phyloP scores from a whole-genome alignment of 2,113 vertebrate genomes.

The Siniperca chuatsi region DNA sequence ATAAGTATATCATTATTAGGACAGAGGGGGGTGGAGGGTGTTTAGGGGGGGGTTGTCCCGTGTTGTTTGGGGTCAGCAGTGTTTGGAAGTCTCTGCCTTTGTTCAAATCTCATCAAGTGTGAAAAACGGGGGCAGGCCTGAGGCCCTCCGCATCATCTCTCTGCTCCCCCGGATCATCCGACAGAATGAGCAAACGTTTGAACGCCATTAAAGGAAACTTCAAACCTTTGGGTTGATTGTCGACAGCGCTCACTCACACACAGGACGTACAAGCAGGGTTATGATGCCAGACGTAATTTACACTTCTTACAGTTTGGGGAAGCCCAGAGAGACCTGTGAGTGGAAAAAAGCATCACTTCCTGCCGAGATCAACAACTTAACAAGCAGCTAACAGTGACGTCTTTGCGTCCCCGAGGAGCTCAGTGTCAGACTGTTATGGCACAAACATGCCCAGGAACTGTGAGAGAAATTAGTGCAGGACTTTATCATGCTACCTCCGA shows the following conservation, averaged over 20 bases:
- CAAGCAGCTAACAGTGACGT: not conserved
- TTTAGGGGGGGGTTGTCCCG: not conserved
- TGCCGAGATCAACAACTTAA: conserved; percentile 12
- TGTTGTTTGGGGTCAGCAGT: conserved; percentile 75
- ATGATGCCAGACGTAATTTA: conserved; percentile 3
- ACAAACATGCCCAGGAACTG: not conserved
- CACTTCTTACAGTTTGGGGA: conserved; percentile 11
- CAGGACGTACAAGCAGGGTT: not conserved
- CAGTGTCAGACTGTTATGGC: conserved; percentile 6
- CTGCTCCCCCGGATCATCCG: not conserved
- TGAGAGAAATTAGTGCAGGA: not conserved
- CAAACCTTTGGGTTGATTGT: conserved; percentile 1
- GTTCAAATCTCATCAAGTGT: conserved; percentile 73
- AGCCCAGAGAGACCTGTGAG: not conserved
- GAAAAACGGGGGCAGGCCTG: conserved; percentile 70
- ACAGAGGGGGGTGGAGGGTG: conserved; percentile 17
- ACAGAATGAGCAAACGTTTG: not conserved
- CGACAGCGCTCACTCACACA: not conserved
- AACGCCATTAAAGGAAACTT: not conserved
- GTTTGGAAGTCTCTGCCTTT: conserved; percentile 64
- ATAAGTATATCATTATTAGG: conserved; percentile 9
- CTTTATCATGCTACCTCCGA: not conserved
- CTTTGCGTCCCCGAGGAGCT: not conserved
- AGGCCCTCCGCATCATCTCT: conserved; percentile 36
- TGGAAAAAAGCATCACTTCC: conserved; percentile 23